Base-by-base conservation (phyloP, 1,140 invertebrate species). In the Phymastichus coffea region DNA sequence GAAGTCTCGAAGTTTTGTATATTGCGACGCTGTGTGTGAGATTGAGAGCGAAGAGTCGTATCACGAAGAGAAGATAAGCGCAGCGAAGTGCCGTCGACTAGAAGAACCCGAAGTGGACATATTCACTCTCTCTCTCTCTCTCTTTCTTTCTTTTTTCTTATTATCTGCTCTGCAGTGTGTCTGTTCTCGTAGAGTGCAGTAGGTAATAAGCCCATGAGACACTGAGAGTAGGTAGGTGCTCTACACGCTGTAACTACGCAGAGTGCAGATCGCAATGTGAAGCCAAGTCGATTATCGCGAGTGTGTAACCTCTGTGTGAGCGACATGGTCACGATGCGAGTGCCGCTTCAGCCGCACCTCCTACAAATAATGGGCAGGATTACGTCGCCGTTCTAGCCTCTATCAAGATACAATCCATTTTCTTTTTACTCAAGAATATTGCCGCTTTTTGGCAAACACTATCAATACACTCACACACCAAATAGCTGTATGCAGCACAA, bases 291-390 rank as follows among this genome's bases (percentile, higher is more conserved):
- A 73, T 54, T 54, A 70, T n/a, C 73, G 68, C 61, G 74, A 75
- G 76, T 76, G 69, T 73, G n/a, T n/a, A n/a, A n/a, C n/a, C n/a
- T n/a, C n/a, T n/a, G n/a, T 73, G 72, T 70, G 71, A 75, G 69
- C 57, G 40, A 46, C 70, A 73, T 73, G 73, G 66, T 77, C 74
- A 70, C 70, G n/a, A 68, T 71, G 72, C 66, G 71, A 69, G 69
- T 73, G 69, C 71, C 63, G 68, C 65, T 64, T 81, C 79, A 81
- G 79, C 80, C 78, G 76, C 75, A 79, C 79, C 77, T 78, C 80
- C 80, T 82, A 82, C 76, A 82, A 82, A 82, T 80, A 82, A 79
- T 70, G 73, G 76, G 72, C 72, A 81, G 67, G 69, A 79, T 81
- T 80, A 81, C 73, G 79, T 79, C 73, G 72, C n/a, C n/a, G n/a